A percentile compares a stretch with the other conserved stretches of the same genome.
Conservation (phyloP, 2,888 invertebrate species). For the Tachina fera region DNA sequence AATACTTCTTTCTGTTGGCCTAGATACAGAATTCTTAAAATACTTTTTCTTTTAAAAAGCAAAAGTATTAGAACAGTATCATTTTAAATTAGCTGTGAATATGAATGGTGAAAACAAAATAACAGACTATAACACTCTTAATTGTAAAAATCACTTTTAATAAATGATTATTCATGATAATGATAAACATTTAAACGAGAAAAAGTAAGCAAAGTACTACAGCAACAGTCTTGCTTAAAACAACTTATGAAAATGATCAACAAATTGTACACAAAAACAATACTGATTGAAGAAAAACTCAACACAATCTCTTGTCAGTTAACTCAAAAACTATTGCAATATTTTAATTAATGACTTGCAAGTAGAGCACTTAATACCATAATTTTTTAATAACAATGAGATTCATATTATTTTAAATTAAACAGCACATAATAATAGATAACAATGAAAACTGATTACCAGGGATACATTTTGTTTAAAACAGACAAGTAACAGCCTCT, state of each 20-base stretch:
- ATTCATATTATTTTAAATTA: neutral
- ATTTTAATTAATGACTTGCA: constrained; percentile 54
- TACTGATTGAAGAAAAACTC: constrained; percentile 5
- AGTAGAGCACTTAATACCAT: constrained; percentile 62
- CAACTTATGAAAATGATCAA: constrained; percentile 14
- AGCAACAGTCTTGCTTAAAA: constrained; percentile 33
- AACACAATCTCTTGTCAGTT: constrained; percentile 56
- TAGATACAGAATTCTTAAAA: neutral
- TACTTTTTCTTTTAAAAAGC: neutral
- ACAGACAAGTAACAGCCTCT: neutral
- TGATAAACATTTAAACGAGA: neutral
- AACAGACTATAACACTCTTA: neutral
- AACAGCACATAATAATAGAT: constrained; percentile 8
- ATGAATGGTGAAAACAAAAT: too few species aligned
- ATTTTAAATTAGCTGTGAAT: too few species aligned
- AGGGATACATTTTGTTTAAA: neutral
- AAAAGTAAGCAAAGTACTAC: constrained; percentile 49
- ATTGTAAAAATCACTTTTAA: too few species aligned
- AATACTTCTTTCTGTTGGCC: too few species aligned
- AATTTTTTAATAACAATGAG: constrained; percentile 48
- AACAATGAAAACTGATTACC: constrained; percentile 27
- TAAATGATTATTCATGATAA: neutral
- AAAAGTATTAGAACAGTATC: neutral
- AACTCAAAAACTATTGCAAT: constrained; percentile 39
- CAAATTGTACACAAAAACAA: constrained; percentile 15